These are phyloP conservation scores for Melanchra persicariae DNA, from an alignment of 2,888 invertebrate species.

Conservation along the genomic window DNA sequence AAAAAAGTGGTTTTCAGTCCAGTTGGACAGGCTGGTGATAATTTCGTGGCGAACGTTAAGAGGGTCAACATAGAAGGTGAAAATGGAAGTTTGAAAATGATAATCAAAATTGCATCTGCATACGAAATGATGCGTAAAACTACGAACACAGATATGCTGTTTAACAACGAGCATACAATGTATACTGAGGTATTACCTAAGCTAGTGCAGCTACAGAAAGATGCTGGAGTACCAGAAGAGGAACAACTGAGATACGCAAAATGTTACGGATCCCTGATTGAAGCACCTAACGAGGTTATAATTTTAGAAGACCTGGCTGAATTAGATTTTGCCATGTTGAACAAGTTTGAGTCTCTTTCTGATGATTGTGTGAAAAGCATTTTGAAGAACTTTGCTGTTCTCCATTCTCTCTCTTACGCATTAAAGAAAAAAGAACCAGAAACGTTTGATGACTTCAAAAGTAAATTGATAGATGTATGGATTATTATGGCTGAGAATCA, in stretches of 20 bases:
- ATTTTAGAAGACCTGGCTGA: slow-evolving; percentile 75
- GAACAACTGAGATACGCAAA: slow-evolving; percentile 70
- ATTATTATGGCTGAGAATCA: background rate
- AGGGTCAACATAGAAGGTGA: slow-evolving; percentile 67
- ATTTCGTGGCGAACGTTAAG: slow-evolving; percentile 70
- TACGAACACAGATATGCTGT: slow-evolving; percentile 59
- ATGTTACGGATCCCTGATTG: slow-evolving; percentile 71
- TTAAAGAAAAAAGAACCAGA: slow-evolving; percentile 73
- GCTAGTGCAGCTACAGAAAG: slow-evolving; percentile 70
- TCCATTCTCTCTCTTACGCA: slow-evolving; percentile 77
- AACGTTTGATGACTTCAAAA: slow-evolving; percentile 59
- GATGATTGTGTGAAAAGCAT: slow-evolving; percentile 70
- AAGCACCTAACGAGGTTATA: slow-evolving; percentile 72
- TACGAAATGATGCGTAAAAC: slow-evolving; percentile 57
- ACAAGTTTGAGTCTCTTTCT: slow-evolving; percentile 70
- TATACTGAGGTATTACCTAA: slow-evolving; percentile 74
- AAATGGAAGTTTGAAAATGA: slow-evolving; percentile 64
- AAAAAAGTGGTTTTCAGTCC: slow-evolving; percentile 66
- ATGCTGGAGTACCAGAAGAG: slow-evolving; percentile 68
- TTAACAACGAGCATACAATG: slow-evolving; percentile 73
- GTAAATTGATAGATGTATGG: slow-evolving; percentile 63
- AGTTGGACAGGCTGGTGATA: slow-evolving; percentile 73
- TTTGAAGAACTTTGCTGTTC: slow-evolving; percentile 74
- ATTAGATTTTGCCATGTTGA: slow-evolving; percentile 69
- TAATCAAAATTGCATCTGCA: slow-evolving; percentile 75